Conservation (phyloP, 2,888 invertebrate species). For the Heliconius aoede region DNA sequence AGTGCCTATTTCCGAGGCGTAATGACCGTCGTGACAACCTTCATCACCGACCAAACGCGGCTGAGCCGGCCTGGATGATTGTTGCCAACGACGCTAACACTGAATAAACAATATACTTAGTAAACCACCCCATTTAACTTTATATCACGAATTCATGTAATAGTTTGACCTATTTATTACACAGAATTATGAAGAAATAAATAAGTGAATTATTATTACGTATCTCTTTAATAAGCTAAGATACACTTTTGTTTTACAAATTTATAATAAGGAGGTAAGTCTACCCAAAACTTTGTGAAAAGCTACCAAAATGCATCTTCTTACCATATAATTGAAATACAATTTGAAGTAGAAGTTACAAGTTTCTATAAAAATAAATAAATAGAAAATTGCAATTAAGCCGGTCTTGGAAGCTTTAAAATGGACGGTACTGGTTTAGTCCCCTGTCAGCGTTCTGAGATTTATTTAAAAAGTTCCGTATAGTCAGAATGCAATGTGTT, state of each 20-base stretch:
- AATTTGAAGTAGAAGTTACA: neutral
- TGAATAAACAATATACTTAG: conserved; percentile 24
- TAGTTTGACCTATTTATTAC: neutral
- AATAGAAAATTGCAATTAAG: conserved; percentile 36
- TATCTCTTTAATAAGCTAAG: neutral
- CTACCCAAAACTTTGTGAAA: neutral
- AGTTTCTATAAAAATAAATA: conserved; percentile 21
- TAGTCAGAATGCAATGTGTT: conserved; percentile 47
- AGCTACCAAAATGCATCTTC: neutral
- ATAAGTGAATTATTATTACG: neutral
- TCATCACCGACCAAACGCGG: conserved; percentile 51
- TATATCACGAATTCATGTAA: neutral
- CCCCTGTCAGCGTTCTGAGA: conserved; percentile 65
- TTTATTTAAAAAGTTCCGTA: conserved; percentile 75
- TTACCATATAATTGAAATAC: neutral
- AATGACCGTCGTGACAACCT: conserved; percentile 77
- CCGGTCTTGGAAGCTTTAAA: conserved; percentile 40
- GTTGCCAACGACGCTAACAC: conserved; percentile 32
- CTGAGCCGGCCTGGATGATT: conserved; percentile 33
- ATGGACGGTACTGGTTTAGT: conserved; percentile 59
- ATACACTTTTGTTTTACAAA: neutral
- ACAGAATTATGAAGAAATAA: neutral
- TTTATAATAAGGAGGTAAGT: neutral
- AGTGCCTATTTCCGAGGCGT: conserved; percentile 82
- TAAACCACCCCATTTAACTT: neutral